Evolutionary conservation across 2,888 invertebrate genomes (phyloP).

Genomic region (Seira musarum): DNA sequence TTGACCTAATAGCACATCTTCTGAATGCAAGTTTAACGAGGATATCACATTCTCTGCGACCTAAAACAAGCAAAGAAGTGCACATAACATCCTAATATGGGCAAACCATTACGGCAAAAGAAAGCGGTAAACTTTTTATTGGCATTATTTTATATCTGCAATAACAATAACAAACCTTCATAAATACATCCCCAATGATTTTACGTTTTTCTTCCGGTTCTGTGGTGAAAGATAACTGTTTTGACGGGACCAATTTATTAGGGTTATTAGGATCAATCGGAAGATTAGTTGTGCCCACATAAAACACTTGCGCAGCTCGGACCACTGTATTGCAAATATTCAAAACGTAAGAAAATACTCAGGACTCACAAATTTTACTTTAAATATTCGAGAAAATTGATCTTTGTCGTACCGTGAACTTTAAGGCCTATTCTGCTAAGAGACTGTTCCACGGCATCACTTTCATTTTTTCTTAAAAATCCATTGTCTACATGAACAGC

Average conservation of each 20-base stretch:
- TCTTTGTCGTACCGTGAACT: slow-evolving; percentile 76
- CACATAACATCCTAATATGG: too few species aligned
- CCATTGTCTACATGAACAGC: slow-evolving; percentile 99
- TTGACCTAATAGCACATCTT: slow-evolving; percentile 94
- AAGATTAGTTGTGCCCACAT: slow-evolving; percentile 84
- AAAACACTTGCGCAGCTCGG: slow-evolving; percentile 75
- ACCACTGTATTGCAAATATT: slow-evolving; percentile 72
- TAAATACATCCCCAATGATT: slow-evolving; percentile 99
- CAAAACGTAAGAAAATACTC: neutral
- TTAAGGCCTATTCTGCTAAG: slow-evolving; percentile 87
- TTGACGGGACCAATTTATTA: slow-evolving; percentile 79
- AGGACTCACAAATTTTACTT: neutral
- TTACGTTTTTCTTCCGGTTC: slow-evolving; percentile 98
- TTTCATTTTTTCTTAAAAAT: slow-evolving; percentile 98
- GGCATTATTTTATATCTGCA: too few species aligned
- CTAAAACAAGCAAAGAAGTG: slow-evolving; percentile 70
- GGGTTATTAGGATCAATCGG: slow-evolving; percentile 76
- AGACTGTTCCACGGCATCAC: slow-evolving; percentile 88
- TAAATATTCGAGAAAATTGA: neutral
- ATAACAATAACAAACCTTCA: slow-evolving; percentile 81
- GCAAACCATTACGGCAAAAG: too few species aligned
- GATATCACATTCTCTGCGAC: slow-evolving; percentile 92
- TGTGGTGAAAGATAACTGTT: slow-evolving; percentile 87
- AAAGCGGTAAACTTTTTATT: too few species aligned
- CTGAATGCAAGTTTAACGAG: slow-evolving; percentile 90